These are phyloP conservation scores for Rhopalosiphum maidis DNA, from an alignment of 1,140 invertebrate genomes.

Conservation along the genomic window DNA sequence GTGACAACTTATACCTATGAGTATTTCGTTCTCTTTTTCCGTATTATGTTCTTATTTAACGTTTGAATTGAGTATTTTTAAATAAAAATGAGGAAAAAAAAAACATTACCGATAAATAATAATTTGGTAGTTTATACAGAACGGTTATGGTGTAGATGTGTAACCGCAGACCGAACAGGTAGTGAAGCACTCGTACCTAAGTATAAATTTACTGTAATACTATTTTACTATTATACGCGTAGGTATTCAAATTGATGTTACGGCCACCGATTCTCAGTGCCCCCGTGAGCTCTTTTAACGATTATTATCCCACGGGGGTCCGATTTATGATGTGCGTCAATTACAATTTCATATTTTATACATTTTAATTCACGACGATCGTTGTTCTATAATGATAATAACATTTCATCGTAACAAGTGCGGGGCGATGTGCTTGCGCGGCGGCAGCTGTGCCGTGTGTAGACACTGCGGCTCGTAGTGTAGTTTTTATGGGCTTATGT, in stretches of 20 bases:
- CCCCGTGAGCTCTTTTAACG: background rate
- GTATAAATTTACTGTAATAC: background rate
- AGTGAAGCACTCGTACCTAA: background rate
- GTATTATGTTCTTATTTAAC: background rate
- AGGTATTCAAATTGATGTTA: background rate
- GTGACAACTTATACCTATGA: too few species aligned
- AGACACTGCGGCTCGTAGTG: background rate
- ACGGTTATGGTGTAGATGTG: background rate
- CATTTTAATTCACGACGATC: background rate
- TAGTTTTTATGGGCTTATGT: background rate
- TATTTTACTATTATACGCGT: background rate
- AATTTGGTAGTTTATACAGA: background rate
- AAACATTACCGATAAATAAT: background rate
- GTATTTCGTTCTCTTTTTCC: background rate
- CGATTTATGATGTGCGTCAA: background rate
- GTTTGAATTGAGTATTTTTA: too few species aligned
- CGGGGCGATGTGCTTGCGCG: background rate
- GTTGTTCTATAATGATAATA: background rate
- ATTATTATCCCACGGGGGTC: background rate
- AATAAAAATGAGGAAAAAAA: too few species aligned
- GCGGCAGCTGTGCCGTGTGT: background rate
- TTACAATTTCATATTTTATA: background rate
- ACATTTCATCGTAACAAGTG: background rate
- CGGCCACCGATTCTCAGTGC: too few species aligned
- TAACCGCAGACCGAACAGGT: background rate